Percentiles rank a stretch among this genome's conserved stretches.
phyloP scores from a whole-genome alignment of 2,113 vertebrate species.

The Asarcornis scutulata region DNA sequence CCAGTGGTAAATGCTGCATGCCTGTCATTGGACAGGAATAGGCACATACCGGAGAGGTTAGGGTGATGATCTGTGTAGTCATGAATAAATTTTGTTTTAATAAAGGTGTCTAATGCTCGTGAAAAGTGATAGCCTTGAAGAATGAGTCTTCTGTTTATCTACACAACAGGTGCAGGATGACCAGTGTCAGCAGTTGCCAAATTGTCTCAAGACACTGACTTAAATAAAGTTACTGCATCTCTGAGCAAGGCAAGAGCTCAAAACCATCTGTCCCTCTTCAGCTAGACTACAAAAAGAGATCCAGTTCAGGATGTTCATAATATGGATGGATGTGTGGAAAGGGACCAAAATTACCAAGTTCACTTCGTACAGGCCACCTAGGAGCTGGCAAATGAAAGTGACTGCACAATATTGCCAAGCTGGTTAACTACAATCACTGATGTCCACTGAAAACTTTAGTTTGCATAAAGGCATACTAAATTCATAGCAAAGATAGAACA shows the following conservation, averaged over 20 bases:
- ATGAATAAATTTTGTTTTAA: constrained; percentile 68
- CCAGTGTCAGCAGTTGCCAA: constrained; percentile 1
- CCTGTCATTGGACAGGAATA: constrained; percentile 48
- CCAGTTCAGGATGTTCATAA: background rate
- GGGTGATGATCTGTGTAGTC: constrained; percentile 64
- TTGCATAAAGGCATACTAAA: background rate
- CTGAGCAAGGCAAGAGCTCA: background rate
- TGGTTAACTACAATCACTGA: constrained; percentile 1
- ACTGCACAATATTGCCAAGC: constrained; percentile 9
- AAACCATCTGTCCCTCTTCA: constrained; percentile 19
- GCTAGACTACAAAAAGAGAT: background rate
- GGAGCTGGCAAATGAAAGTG: constrained; percentile 15
- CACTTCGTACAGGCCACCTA: background rate
- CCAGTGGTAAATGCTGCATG: constrained; percentile 52
- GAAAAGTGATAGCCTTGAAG: constrained; percentile 64
- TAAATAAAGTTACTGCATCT: background rate
- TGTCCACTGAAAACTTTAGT: background rate
- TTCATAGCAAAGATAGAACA: background rate
- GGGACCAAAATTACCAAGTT: background rate
- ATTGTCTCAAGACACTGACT: background rate
- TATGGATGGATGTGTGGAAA: background rate
- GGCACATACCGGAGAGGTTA: constrained; percentile 49
- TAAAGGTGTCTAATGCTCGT: constrained; percentile 56
- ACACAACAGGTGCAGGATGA: constrained; percentile 56
- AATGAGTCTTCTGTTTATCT: constrained; percentile 36